Base-by-base conservation (phyloP, 2,113 vertebrate species). In the Corythornis vintsioides region DNA sequence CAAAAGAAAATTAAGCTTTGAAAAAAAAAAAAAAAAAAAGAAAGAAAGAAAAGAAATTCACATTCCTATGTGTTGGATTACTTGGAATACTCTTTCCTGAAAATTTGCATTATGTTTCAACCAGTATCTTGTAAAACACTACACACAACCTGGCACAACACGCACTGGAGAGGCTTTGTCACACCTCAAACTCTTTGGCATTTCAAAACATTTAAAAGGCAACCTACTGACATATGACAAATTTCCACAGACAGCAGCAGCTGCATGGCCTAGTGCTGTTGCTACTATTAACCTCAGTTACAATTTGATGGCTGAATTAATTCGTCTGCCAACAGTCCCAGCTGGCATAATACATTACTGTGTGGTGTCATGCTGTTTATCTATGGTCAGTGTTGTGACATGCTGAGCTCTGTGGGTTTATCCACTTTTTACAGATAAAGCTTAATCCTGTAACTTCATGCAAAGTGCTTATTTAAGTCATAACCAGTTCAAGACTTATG, bases 321-420 rank as follows among this genome's bases (percentile, higher is more conserved):
- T 87, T 93, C 93, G 92, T 92, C 95, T 91, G 94, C 95, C 93
- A 96, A 92, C 81, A 95, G 74, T 87, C 95, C 91, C 93, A 97
- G 93, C 93, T 96, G 96, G 96, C 91, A 95, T 79, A 24, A 92
- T 83, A 91, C 88, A 90, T 91, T 91, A 92, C 56, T 88, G 22
- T 52, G 53, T 67, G 89, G 71, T 86, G 65, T 94, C 92, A 75
- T 38, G 89, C 89, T 95, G 93, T 75, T 95, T 94, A 94, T 84
- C 93, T 71, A 87, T 52, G 91, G 94, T 87, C 88, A 81, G 81
- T 42, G 57, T 61, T 91, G 83, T 72, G 82, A 95, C 92, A 94
- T 70, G 79, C 82, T 92, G 93, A 91, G 83, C 29, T 87, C 75
- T 78, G 67, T 73, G 56, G 87, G 61, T 90, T 96, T 92, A 86